Percentiles rank a stretch among this genome's conserved stretches.
Conservation (phyloP, 1,140 invertebrate species). For the Sipha flava region DNA sequence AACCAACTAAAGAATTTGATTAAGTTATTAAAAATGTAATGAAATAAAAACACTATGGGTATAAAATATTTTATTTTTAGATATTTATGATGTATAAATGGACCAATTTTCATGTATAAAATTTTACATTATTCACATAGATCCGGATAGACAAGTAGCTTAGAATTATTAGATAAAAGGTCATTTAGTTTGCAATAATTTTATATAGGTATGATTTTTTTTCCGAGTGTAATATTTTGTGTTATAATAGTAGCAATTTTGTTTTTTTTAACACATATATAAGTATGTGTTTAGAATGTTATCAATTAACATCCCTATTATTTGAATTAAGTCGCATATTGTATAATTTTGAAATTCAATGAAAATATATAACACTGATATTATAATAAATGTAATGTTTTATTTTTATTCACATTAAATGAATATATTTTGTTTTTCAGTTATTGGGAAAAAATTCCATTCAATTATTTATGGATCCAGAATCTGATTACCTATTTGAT, state of each 20-base stretch:
- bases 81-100: constrained; percentile 30
- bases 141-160: not conserved
- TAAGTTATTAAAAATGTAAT: constrained; percentile 3
- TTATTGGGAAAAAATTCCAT: not conserved
- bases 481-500: no score
- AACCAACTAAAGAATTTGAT: not conserved
- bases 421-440: not conserved
- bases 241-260: not conserved
- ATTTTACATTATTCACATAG: constrained; percentile 3
- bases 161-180: not conserved
- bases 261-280: not conserved
- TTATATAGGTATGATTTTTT: constrained; percentile 6
- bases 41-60: constrained; percentile 4
- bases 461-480: no score
- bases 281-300: not conserved
- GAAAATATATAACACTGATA: constrained; percentile 28
- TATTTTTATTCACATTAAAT: not conserved
- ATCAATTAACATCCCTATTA: constrained; percentile 4
- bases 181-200: constrained; percentile 26
- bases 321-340: constrained; percentile 5
- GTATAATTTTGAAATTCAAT: constrained; percentile 25
- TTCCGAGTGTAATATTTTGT: constrained; percentile 5
- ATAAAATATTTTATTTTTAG: constrained; percentile 32
- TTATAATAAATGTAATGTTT: not conserved
- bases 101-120: constrained; percentile 31